phyloP scores from a whole-genome alignment of 30 jellyfish, hydroid and myxozoan genomes.

The Pseudorhiza aurosa region DNA sequence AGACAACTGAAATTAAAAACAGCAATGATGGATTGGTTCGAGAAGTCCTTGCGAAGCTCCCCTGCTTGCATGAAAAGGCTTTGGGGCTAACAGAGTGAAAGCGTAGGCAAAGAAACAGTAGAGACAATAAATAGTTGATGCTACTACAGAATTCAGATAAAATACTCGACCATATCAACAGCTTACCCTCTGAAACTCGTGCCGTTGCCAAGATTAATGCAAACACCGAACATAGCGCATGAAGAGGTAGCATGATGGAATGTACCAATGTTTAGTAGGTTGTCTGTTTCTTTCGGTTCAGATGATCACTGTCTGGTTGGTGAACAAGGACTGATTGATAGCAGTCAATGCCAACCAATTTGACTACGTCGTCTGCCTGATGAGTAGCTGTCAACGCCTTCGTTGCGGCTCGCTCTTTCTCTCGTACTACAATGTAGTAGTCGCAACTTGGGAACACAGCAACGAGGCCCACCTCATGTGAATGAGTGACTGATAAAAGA shows the following conservation, averaged over 20 bases:
- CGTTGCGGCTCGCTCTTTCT: slow-evolving; percentile 47
- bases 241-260: not conserved
- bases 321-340: too few species aligned
- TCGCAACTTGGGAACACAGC: too few species aligned
- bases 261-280: not conserved
- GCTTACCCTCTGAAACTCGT: not conserved
- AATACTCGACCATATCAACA: not conserved
- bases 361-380: slow-evolving; percentile 9
- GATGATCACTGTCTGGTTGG: slow-evolving; percentile 9
- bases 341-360: not conserved
- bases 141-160: not conserved
- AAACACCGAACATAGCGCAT: not conserved
- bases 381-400: slow-evolving; percentile 66
- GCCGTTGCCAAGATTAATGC: not conserved
- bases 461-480: too few species aligned
- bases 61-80: too few species aligned
- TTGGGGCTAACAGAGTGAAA: too few species aligned
- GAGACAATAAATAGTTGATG: too few species aligned
- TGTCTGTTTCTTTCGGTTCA: not conserved
- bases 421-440: too few species aligned
- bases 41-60: not conserved
- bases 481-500: too few species aligned
- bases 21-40: too few species aligned
- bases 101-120: too few species aligned
- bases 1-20: too few species aligned